phyloP scores from a whole-genome alignment of 2,113 vertebrate genomes.

The Charina bottae region DNA sequence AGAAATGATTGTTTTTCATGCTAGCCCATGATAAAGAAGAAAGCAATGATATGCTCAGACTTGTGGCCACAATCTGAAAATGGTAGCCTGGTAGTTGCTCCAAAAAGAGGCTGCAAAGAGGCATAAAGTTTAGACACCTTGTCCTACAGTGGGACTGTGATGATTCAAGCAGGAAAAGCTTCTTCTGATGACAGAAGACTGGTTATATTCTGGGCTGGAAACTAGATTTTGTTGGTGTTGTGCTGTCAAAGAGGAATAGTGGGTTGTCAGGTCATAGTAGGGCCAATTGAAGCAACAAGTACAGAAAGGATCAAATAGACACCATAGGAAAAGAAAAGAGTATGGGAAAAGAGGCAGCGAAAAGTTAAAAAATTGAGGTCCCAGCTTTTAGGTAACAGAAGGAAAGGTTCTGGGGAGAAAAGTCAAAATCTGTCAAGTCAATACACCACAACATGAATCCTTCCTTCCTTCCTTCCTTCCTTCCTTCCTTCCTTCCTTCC shows the following conservation, averaged over 20 bases:
- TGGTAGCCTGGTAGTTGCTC: not conserved
- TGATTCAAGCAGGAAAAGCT: not conserved
- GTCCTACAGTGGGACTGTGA: not conserved
- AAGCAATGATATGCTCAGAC: not conserved
- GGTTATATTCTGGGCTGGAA: not conserved
- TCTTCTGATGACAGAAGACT: not conserved
- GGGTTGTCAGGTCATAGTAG: not conserved
- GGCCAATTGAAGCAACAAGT: not conserved
- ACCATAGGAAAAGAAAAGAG: not conserved
- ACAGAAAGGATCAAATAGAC: not conserved
- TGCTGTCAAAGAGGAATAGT: not conserved
- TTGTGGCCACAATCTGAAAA: not conserved
- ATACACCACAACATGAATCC: not conserved
- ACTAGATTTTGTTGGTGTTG: not conserved
- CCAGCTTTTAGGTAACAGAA: not conserved
- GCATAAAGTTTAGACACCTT: not conserved
- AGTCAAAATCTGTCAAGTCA: not conserved
- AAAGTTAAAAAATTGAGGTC: not conserved
- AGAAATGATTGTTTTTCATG: not conserved
- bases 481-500: no score
- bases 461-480: no score
- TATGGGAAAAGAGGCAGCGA: not conserved
- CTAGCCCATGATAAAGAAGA: no score
- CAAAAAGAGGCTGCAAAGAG: not conserved
- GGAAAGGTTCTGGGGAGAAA: not conserved